These are phyloP conservation scores for Caenorhabditis sp. DNA, from an alignment of 2,888 invertebrate genomes.

Conservation along the genomic window DNA sequence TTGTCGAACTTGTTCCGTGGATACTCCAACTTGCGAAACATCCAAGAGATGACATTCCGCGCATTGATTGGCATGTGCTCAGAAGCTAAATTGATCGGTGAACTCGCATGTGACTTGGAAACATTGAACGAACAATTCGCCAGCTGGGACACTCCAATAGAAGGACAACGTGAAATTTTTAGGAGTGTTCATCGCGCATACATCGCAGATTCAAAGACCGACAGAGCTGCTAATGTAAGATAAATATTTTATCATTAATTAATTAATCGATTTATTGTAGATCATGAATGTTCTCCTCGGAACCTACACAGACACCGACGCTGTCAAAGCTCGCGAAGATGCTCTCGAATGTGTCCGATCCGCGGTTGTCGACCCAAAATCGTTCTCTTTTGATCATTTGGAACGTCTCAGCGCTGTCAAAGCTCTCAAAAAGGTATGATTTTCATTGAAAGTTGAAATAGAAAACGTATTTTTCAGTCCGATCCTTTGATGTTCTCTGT, in stretches of 20 bases:
- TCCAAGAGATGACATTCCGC: constrained; percentile 81
- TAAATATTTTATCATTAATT: neutral
- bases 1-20: constrained; percentile 92
- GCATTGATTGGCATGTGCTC: constrained; percentile 46
- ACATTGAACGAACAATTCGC: constrained; percentile 40
- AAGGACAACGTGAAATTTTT: constrained; percentile 54
- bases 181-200: constrained; percentile 62
- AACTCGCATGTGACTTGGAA: constrained; percentile 41
- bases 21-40: constrained; percentile 82
- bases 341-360: constrained; percentile 90
- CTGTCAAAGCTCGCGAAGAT: constrained; percentile 93
- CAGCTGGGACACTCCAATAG: constrained; percentile 53
- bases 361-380: constrained; percentile 84
- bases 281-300: constrained; percentile 91
- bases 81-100: constrained; percentile 44
- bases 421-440: constrained; percentile 77
- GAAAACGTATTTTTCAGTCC: constrained; percentile 9
- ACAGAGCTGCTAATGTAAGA: constrained; percentile 63
- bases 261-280: constrained; percentile 29
- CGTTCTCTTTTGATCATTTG: constrained; percentile 92
- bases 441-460: too few relatives aligned
- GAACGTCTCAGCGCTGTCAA: constrained; percentile 91
- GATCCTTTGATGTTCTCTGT: constrained; percentile 62
- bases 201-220: constrained; percentile 77
- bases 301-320: constrained; percentile 91